Evolutionary conservation across 1,140 invertebrate genomes (phyloP).

Genomic region (Chironomus striatipennis): DNA sequence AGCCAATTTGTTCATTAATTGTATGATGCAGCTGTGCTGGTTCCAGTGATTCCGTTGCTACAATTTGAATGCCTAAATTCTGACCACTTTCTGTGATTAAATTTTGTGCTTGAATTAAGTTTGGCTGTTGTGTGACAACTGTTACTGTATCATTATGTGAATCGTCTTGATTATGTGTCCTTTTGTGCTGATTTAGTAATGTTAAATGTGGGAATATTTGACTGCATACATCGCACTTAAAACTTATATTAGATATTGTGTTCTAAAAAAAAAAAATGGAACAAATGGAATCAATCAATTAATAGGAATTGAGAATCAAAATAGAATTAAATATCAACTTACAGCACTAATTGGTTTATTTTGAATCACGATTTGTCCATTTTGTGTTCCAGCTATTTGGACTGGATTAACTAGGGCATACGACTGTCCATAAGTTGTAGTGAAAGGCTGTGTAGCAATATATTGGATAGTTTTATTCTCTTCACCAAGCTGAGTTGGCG

Average conservation of each 20-base stretch:
- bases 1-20: not conserved
- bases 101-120: conserved; percentile 44
- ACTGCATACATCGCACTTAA: conserved; percentile 78
- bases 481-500: conserved; percentile 42
- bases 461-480: conserved; percentile 57
- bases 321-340: not conserved
- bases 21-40: conserved; percentile 36
- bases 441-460: conserved; percentile 55
- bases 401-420: conserved; percentile 12
- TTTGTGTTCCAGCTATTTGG: not conserved
- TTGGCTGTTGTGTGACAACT: conserved; percentile 31
- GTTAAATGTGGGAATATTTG: conserved; percentile 70
- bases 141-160: conserved; percentile 32
- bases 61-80: conserved; percentile 45
- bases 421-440: conserved; percentile 8
- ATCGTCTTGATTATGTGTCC: conserved; percentile 56
- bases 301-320: not conserved
- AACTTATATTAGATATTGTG: conserved; percentile 68
- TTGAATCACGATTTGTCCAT: conserved; percentile 11
- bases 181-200: conserved; percentile 70
- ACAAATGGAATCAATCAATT: not conserved
- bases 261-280: conserved; percentile 40
- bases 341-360: conserved; percentile 17
- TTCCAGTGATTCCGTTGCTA: conserved; percentile 47
- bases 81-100: conserved; percentile 40